These are phyloP conservation scores for chimpanzee (Pan troglodytes) DNA, from an alignment of 2,113 vertebrate genomes.

Conservation along the genomic window NHGRI_mPanTro3-v2.1_pri NC_072420.2:19296001-19296500, in stretches of 20 bases:
- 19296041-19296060: neutral
- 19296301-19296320: neutral
- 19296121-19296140: neutral
- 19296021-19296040: neutral
- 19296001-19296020: neutral
- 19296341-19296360: neutral
- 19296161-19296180: neutral
- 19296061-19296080: neutral
- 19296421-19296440: neutral
- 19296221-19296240: neutral
- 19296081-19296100: neutral
- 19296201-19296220: neutral
- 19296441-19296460: neutral
- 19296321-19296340: neutral
- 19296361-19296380: neutral
- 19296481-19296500: neutral
- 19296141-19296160: neutral
- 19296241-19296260: neutral
- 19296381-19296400: neutral
- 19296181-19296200: neutral
- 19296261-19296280: neutral
- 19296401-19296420: neutral
- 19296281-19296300: neutral
- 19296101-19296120: neutral
- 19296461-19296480: neutral